Base-by-base conservation (phyloP, 1,140 invertebrate species). In the Maniola jurtina region DNA sequence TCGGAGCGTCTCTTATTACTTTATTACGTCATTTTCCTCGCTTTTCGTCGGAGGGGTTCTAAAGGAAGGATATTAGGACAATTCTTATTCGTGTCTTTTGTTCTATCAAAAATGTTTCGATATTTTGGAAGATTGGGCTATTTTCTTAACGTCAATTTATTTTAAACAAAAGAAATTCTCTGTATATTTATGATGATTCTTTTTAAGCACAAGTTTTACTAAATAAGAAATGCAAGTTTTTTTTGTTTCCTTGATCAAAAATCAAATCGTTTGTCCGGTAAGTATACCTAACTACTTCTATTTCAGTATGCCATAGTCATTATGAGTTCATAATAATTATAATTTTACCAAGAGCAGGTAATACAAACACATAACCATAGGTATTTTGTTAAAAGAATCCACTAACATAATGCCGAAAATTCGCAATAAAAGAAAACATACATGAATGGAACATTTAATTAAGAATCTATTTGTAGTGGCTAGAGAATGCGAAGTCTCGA, bases 401-500 rank as follows among this genome's bases (percentile, higher is more conserved):
- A 45, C 13, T 45, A 45, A 45, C 13, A 11, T 13, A 8, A 45
- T n/a, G 42, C 13, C 42, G 48, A 50, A 50, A 50, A 50, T 50
- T 50, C 48, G 6, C 7, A 7, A 33, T 34, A 55, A 55, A 55
- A 55, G 33, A 34, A 55, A 34, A 52, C 7, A 34, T 55, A 4
- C 7, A 50, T 16, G 58, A 60, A 60, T 33, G 11, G 14, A 42
- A 34, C 33, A 55, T 55, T 66, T 42, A 25, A 25, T 25, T 48
- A 8, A 52, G 57, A 36, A 58, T 55, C 36, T 16, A 66, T 61
- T 66, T 47, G 38, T 47, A 52, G n/a, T 48, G 45, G 58, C 33
- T 63, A 61, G 34, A 68, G 2, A 55, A 63, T 52, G 61, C 35
- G 58, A 34, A 63, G 9, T 55, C 52, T 54, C 66, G 75, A 83